Evolutionary conservation across 1,140 invertebrate genomes (phyloP).

Genomic region (Platorchestia sp.): DNA sequence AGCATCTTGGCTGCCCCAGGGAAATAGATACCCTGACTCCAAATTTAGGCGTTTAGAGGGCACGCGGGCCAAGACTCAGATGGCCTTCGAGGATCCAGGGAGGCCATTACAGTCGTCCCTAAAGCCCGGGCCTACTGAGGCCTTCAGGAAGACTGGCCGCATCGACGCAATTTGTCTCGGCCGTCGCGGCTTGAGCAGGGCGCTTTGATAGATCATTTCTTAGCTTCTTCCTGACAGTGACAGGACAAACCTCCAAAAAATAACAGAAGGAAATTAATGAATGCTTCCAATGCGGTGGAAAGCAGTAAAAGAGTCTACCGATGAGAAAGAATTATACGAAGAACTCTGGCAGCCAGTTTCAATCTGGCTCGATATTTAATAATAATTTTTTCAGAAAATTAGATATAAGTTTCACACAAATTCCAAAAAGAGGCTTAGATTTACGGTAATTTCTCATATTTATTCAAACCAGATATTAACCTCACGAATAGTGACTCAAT

Average conservation of each 20-base stretch:
- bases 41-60: conserved; percentile 6
- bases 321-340: background rate
- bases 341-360: background rate
- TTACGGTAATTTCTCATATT: too few relatives aligned
- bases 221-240: conserved; percentile 50
- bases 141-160: conserved; percentile 36
- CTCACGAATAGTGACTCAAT: too few relatives aligned
- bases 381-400: background rate
- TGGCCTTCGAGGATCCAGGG: conserved; percentile 7
- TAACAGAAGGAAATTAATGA: conserved; percentile 15
- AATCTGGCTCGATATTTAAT: background rate
- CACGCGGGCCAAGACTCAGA: background rate
- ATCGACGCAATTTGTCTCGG: conserved; percentile 40
- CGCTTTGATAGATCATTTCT: conserved; percentile 50
- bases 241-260: conserved; percentile 28
- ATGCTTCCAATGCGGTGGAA: background rate
- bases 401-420: background rate
- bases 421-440: too few relatives aligned
- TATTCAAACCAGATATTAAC: too few relatives aligned
- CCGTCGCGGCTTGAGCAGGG: conserved; percentile 14
- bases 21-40: background rate
- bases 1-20: background rate
- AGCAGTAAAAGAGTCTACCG: background rate
- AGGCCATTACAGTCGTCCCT: background rate
- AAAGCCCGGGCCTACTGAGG: background rate